Evolutionary conservation across 1,140 invertebrate genomes (phyloP), one percentile per base, ranked within the genome.

Genomic region (Tetraneura akinire): DNA sequence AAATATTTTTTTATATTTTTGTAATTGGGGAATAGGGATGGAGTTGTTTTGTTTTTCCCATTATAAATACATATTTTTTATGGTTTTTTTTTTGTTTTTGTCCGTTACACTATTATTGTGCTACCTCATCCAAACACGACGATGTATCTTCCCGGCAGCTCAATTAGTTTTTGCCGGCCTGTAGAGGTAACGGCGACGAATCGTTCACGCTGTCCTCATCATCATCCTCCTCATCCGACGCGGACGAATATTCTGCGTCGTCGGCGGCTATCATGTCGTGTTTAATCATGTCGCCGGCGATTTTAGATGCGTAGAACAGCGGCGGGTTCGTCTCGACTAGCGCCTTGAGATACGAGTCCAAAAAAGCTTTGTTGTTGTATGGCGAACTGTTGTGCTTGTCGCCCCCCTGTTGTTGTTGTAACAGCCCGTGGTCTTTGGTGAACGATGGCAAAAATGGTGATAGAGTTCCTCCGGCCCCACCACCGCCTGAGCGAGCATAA

Each of bases 301-400:
- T 26, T 32, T 78, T 78, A 21, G 74, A 78, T 21, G 74, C 74
- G 21, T 78, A 78, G 37, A 60, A 78, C 37, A 78, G 16, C 21
- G 74, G 74, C 6, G 74, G 37, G 53, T 78, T 78, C 21, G 74
- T 78, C 21, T 78, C 74, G 0, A 78, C 53, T 42, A 78, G n/a
- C 8, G 74, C 74, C 18, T 78, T 78, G 1, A 78, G 53, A 45
- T 78, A 78, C 29, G 71, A 76, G 71, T 76, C 71, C 71, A 76
- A n/a, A n/a, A 76, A 57, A n/a, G 74, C 74, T 1, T 78, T 60
- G 53, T 62, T 78, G 37, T 45, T 60, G 32, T 76, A 55, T 11
- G 51, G 51, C 9, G 37, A 62, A 37, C 47, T 47, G 32, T 37
- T 37, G 8, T 37, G 32, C 14, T 78, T 78, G 55, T 78, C 74